Base-by-base conservation (phyloP, 2,888 invertebrate genomes). In the Hermaeophaga mercurialis region DNA sequence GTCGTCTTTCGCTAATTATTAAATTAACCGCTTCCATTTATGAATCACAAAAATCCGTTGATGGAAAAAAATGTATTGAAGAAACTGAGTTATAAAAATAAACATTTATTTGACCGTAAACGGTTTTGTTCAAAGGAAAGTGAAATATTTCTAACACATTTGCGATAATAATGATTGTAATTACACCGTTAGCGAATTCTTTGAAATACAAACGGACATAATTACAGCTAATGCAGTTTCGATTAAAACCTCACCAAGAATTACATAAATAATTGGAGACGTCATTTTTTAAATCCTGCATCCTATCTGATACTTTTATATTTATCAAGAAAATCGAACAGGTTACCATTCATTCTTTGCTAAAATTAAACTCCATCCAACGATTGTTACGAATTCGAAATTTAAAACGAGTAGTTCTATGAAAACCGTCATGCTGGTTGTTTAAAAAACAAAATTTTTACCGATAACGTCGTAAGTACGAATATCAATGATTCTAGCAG, bases 1-100 rank as follows among this genome's bases (percentile, higher is more conserved):
- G 22, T 22, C 59, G 63, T 41, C 59, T 14, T 14, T 58, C 44
- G 47, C 52, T 57, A 61, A 65, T 65, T 62, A 62, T 62, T 64
- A 61, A 58, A 61, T 60, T 58, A 60, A 36, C 44, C 39, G 39
- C 54, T 61, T 49, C 58, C 58, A 47, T 61, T 58, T 58, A 11
- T 24, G 45, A 17, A 22, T 36, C 24, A 36, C 47, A 58, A 54
- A 56, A 56, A 56, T 52, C 46, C 56, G 28, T 6, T 31, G 33
- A 15, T 41, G 34, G 28, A 15, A 55, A 60, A n/a, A 59, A 60
- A 57, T 38, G 28, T 31, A 17, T 15, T 15, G 44, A 52, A 55
- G 45, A 48, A 53, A 59, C 36, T 55, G 48, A 59, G 56, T 54
- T 31, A 58, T 54, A 58, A 49, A 54, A 54, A 45, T 49, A 49